Evolutionary conservation across 2,797 vertebrate genomes (phyloP).

Genomic region (Alosa sapidissima): DNA sequence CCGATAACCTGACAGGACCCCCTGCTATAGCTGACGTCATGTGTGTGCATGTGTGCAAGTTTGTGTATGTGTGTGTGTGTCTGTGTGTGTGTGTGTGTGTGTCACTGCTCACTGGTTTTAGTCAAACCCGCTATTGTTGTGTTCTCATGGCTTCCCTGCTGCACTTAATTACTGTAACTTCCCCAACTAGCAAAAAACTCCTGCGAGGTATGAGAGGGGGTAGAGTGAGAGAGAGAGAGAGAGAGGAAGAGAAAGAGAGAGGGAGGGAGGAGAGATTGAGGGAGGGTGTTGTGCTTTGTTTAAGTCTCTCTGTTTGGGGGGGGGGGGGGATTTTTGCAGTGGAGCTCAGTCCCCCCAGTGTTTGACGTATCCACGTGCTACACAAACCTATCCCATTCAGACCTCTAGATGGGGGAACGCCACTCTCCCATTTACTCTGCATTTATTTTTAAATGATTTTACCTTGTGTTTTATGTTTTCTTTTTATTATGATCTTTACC

Average conservation of each 20-base stretch:
- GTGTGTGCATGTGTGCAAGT: conserved; percentile 3
- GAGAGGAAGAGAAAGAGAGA: conserved; percentile 6
- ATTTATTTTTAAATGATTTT: too few relatives aligned
- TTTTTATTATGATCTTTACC: too few relatives aligned
- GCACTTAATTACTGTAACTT: conserved; percentile 55
- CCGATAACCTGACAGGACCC: background rate
- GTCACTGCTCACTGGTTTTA: conserved; percentile 54
- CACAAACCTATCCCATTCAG: conserved; percentile 57
- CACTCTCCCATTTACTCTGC: conserved; percentile 29
- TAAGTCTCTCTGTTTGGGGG: conserved; percentile 54
- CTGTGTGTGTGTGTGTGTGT: conserved; percentile 21
- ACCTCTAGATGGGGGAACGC: background rate
- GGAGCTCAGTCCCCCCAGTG: conserved; percentile 43
- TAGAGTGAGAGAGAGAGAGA: background rate
- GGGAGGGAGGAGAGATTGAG: conserved; percentile 18
- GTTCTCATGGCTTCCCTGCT: conserved; percentile 54
- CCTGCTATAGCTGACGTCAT: background rate
- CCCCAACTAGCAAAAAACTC: conserved; percentile 25
- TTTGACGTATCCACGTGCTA: conserved; percentile 64
- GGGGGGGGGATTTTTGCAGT: conserved; percentile 58
- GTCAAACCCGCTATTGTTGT: conserved; percentile 53
- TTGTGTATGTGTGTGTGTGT: conserved; percentile 29
- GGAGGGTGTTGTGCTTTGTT: conserved; percentile 51
- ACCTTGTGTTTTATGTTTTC: too few relatives aligned
- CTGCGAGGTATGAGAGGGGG: background rate